Evolutionary conservation across 1,140 invertebrate species (phyloP).

Genomic region (Melanaphis sacchari): DNA sequence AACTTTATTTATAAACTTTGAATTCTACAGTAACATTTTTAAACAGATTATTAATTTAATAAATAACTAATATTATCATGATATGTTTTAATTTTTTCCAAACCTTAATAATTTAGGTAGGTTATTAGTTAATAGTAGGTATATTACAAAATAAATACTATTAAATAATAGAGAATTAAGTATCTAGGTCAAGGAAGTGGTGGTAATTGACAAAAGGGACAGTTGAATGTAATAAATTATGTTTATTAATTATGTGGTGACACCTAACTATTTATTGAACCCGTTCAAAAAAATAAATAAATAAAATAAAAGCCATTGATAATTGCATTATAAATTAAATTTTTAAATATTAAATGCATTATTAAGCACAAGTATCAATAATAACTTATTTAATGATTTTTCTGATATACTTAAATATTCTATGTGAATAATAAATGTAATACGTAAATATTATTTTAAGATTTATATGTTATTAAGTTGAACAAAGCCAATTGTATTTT

Average conservation of each 20-base stretch:
- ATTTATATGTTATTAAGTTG: neutral
- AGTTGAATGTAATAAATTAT: constrained; percentile 44
- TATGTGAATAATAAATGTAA: neutral
- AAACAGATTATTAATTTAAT: neutral
- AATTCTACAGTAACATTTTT: neutral
- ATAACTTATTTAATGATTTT: neutral
- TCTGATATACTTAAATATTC: neutral
- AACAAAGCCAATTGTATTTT: neutral
- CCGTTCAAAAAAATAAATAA: neutral
- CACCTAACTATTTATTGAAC: neutral
- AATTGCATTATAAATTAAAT: neutral
- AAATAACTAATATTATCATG: neutral
- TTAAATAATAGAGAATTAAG: neutral
- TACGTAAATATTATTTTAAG: neutral
- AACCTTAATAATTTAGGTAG: neutral
- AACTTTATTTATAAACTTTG: neutral
- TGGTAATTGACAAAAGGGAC: neutral
- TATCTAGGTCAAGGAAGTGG: constrained; percentile 22
- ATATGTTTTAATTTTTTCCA: neutral
- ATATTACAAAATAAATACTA: neutral
- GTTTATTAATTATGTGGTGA: constrained; percentile 5
- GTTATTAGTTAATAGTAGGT: neutral
- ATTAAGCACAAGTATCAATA: neutral
- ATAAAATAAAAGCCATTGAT: neutral
- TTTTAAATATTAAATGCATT: neutral